These are phyloP conservation scores for Phrixothrix hirtus DNA, from an alignment of 2,888 invertebrate species.

Conservation along the genomic window DNA sequence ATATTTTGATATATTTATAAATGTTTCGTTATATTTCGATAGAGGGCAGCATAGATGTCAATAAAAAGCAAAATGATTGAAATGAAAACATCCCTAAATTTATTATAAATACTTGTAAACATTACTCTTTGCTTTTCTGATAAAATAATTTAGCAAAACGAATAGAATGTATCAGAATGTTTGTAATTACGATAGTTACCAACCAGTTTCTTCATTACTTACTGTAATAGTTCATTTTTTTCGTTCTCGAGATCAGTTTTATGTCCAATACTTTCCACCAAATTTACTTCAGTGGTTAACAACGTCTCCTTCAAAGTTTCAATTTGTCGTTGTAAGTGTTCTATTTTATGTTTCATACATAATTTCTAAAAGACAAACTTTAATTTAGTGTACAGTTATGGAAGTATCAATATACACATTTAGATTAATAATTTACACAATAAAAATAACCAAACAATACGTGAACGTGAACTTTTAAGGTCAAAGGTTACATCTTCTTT, in stretches of 20 bases:
- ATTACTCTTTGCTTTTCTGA: too few relatives aligned
- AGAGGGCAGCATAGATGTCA: too few relatives aligned
- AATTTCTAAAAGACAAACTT: neutral
- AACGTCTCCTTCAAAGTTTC: neutral
- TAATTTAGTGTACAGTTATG: neutral
- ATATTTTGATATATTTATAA: too few relatives aligned
- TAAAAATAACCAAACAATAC: neutral
- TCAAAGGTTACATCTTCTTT: slow-evolving; percentile 18
- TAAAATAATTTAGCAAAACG: too few relatives aligned
- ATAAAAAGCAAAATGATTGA: too few relatives aligned
- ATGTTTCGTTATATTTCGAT: too few relatives aligned
- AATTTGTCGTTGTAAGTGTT: neutral
- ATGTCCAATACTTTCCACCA: neutral
- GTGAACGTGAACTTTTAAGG: slow-evolving; percentile 3
- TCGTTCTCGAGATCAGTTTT: neutral
- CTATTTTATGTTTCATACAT: neutral
- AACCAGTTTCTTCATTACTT: too few relatives aligned
- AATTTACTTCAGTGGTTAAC: neutral
- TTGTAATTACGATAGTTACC: too few relatives aligned
- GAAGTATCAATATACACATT: neutral
- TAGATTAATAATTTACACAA: neutral
- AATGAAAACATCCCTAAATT: too few relatives aligned
- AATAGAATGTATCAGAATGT: too few relatives aligned
- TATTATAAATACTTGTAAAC: too few relatives aligned
- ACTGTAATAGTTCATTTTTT: slow-evolving; percentile 4